Evolutionary conservation across 2,888 invertebrate species (phyloP).

Genomic region (Theristus sp.): DNA sequence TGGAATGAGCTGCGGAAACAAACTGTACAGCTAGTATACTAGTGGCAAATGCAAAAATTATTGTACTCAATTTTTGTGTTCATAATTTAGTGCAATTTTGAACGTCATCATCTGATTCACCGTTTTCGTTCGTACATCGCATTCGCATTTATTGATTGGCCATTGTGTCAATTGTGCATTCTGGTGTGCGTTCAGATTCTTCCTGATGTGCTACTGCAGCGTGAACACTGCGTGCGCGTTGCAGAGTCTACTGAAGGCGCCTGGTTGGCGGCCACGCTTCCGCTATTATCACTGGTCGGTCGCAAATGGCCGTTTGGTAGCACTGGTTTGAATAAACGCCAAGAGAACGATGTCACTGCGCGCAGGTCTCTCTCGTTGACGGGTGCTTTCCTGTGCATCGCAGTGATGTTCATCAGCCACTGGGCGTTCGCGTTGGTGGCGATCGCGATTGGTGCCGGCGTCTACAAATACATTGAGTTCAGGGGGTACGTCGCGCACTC

Average conservation of each 20-base stretch:
- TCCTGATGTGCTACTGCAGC: slow-evolving; percentile 99
- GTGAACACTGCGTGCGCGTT: slow-evolving; percentile 96
- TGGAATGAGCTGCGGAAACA: too few species aligned
- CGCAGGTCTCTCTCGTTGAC: slow-evolving; percentile 62
- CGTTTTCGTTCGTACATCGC: too few species aligned
- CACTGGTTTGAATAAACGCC: too few species aligned
- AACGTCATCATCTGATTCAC: slow-evolving; percentile 93
- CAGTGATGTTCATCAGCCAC: slow-evolving; percentile 93
- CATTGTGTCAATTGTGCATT: too few species aligned
- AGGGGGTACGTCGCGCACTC: slow-evolving; percentile 54
- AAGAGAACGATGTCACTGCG: too few species aligned
- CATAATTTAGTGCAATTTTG: slow-evolving; percentile 89
- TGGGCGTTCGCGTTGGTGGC: slow-evolving; percentile 88
- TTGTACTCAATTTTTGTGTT: slow-evolving; percentile 93
- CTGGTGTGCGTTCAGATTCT: slow-evolving; percentile 51
- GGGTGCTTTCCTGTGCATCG: slow-evolving; percentile 69
- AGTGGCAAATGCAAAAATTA: slow-evolving; percentile 86
- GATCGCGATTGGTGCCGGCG: slow-evolving; percentile 75
- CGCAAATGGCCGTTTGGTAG: too few species aligned
- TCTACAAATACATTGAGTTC: slow-evolving; percentile 93
- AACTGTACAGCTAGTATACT: too few species aligned
- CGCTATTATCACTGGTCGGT: slow-evolving; percentile 87
- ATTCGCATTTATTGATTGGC: too few species aligned
- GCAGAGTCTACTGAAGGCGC: slow-evolving; percentile 78
- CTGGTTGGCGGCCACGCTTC: slow-evolving; percentile 96